Evolutionary conservation across 2,797 vertebrate genomes (phyloP), one percentile per base, ranked within the genome.

Genomic region (Liparis tanakae): DNA sequence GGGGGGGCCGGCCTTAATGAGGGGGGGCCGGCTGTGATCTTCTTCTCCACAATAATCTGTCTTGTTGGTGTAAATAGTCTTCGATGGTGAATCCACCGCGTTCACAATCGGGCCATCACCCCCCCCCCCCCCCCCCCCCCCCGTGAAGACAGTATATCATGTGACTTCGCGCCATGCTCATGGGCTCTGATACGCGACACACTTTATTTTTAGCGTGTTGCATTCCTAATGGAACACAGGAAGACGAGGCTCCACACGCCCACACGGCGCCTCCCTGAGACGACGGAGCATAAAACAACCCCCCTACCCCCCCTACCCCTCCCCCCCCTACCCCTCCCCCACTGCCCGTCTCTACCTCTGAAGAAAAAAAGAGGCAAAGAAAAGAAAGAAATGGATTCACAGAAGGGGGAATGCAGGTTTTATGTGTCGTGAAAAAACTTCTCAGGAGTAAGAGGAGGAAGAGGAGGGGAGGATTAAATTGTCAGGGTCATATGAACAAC

Each of bases 141-240:
- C 46, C 54, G 37, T 62, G 81, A 80, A 88, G 79, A 85, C n/a
- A 90, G 87, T 89, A 81, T 86, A 85, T 88, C 87, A 92, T 88
- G 88, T 85, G 91, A 92, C 91, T 90, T 90, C 89, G 86, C 83
- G 83, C 74, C 87, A 87, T 88, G 87, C 90, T 91, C 84, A 86
- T 72, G 74, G 87, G 81, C 83, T 71, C 78, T 75, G 87, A 86
- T 86, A 87, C 68, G 87, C 83, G 81, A 86, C 80, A 9, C 81
- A 81, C 83, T 89, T 88, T 91, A 90, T 91, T 92, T 92, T 91
- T 88, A 89, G 90, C 89, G 86, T 88, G 88, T 86, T 87, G 86
- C 89, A 89, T 91, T 89, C 85, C 90, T 91, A 93, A 91, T 92
- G 88, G 89, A 85, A 84, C 81, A 90, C 86, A 89, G 86, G 80